Conservation (phyloP, 2,797 vertebrate species). For the Phalanger gymnotis region DNA sequence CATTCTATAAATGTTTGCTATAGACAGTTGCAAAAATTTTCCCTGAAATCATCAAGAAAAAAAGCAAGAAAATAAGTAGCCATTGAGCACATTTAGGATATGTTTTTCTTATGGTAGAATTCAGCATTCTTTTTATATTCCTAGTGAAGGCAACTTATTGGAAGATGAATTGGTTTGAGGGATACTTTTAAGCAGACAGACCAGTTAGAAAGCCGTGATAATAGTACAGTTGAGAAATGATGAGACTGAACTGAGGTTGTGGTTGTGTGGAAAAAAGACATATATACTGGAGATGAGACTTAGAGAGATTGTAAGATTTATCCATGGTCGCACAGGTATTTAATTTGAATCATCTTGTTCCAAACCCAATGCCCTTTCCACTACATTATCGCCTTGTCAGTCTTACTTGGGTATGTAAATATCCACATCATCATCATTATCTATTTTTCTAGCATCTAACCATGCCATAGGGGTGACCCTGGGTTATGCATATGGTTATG, state of each 20-base stretch:
- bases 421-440: neutral
- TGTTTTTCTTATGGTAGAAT: neutral
- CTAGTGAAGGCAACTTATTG: neutral
- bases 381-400: neutral
- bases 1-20: neutral
- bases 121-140: neutral
- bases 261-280: neutral
- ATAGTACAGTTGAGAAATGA: neutral
- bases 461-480: neutral
- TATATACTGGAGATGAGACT: too few species aligned
- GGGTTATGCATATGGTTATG: neutral
- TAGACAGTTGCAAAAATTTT: neutral
- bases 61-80: neutral
- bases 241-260: neutral
- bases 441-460: neutral
- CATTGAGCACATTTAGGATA: neutral
- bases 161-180: neutral
- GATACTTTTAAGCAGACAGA: neutral
- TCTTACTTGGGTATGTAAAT: neutral
- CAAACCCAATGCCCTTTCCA: neutral
- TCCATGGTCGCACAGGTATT: too few species aligned
- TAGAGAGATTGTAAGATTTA: too few species aligned
- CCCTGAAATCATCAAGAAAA: neutral
- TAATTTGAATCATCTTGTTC: neutral
- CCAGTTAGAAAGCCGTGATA: neutral